phyloP scores from a whole-genome alignment of 2,888 invertebrate genomes.

The Leptinotarsa haldemani region DNA sequence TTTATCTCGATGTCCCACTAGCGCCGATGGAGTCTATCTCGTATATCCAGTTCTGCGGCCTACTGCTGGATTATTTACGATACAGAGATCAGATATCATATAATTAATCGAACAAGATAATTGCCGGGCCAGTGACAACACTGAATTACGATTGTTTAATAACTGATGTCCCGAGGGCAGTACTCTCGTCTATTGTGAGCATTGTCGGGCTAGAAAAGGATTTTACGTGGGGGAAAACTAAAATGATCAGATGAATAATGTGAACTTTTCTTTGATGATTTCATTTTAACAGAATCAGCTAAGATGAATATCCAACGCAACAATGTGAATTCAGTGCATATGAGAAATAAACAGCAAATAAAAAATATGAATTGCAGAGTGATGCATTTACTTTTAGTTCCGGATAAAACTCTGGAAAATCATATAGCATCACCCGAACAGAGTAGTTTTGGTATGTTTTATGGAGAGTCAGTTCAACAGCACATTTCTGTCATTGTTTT shows the following conservation, averaged over 20 bases:
- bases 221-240: not conserved
- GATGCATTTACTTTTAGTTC: too few species aligned
- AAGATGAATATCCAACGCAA: too few species aligned
- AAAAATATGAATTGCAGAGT: too few species aligned
- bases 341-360: too few species aligned
- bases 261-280: too few species aligned
- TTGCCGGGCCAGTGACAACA: constrained; percentile 53
- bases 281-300: too few species aligned
- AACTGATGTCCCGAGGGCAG: constrained; percentile 40
- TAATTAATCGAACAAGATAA: constrained; percentile 62
- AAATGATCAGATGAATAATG: not conserved
- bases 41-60: constrained; percentile 18
- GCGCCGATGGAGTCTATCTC: constrained; percentile 31
- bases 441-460: too few species aligned
- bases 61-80: constrained; percentile 38
- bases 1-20: constrained; percentile 34
- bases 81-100: constrained; percentile 44
- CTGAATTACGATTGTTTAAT: constrained; percentile 61
- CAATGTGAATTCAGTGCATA: too few species aligned
- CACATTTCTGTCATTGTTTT: too few species aligned
- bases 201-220: constrained; percentile 7
- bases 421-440: too few species aligned
- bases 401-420: too few species aligned
- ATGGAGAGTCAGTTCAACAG: too few species aligned
- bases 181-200: constrained; percentile 2